Percentiles rank a stretch among this genome's conserved stretches.
Conservation (phyloP, 2,797 vertebrate genomes). For the Sebastes alutus region DNA sequence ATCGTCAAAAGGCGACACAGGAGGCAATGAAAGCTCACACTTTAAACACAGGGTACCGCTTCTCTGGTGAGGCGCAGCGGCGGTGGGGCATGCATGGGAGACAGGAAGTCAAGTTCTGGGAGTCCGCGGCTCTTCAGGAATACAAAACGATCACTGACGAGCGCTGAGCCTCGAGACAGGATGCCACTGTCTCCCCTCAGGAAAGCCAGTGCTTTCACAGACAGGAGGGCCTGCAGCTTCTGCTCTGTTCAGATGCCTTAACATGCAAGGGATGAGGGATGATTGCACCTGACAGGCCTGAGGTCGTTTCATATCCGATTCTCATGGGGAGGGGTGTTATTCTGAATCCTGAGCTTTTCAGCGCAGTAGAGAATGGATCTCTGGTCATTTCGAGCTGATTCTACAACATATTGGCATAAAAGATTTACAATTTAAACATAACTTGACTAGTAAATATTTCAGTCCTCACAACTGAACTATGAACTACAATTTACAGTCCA, state of each 20-base stretch:
- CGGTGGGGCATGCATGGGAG: constrained; percentile 45
- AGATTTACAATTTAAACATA: not conserved
- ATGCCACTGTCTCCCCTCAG: constrained; percentile 71
- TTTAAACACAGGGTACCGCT: constrained; percentile 66
- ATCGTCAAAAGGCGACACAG: constrained; percentile 66
- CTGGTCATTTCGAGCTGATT: not conserved
- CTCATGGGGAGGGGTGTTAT: constrained; percentile 6
- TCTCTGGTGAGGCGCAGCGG: constrained; percentile 52
- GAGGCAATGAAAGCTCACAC: constrained; percentile 66
- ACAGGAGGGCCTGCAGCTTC: constrained; percentile 46
- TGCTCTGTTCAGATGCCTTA: constrained; percentile 61
- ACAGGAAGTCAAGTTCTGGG: constrained; percentile 76
- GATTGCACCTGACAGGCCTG: constrained; percentile 65
- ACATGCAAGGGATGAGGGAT: constrained; percentile 68
- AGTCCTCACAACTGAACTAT: not conserved
- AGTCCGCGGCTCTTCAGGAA: constrained; percentile 64
- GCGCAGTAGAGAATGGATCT: not conserved
- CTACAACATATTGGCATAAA: not conserved
- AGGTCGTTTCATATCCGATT: constrained; percentile 28
- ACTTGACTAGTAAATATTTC: not conserved
- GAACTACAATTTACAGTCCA: not conserved
- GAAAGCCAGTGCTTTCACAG: constrained; percentile 65
- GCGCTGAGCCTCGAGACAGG: constrained; percentile 63
- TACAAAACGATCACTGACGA: constrained; percentile 76
- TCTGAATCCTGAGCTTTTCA: not conserved